Base-by-base conservation (phyloP, 1,140 invertebrate species). In the Portunus trituberculatus region DNA sequence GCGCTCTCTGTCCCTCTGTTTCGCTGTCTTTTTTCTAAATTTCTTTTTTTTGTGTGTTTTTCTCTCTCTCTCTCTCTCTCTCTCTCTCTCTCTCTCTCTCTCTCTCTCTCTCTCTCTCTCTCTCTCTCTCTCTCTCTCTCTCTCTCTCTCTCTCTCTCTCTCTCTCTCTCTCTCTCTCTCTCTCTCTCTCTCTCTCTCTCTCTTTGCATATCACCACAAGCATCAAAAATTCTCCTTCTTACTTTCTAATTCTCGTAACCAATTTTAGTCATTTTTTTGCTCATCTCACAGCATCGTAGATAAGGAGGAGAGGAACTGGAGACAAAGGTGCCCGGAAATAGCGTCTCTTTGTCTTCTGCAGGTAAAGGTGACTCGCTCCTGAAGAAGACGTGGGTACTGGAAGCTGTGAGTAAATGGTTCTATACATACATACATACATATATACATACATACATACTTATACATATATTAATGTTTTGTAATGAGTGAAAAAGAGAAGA, bases 21-120 rank as follows among this genome's bases (percentile, higher is more conserved):
- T 76, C 20, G 12, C 7, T 76, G 12, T 76, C 67, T 76, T 25
- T 20, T 76, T 20, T 76, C 67, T 76, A 7, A 12, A 7, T 76
- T 20, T 76, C 67, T 76, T 20, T 76, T 20, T 76, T 20, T 20
- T 76, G 0, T 8, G 0, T 76, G 12, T 76, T 20, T 8, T 20
- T 76, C 7, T 76, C 20, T 76, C 59, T 76, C 59, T 76, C 59
- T 76, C 59, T 76, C 59, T 76, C 59, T 76, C 8, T 14, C 59
- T 76, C 59, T 76, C 59, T 76, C 59, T 76, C 59, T 76, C 59
- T 76, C 59, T 76, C 20, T 76, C 67, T 76, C 67, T 76, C 67
- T 76, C 20, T 76, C 20, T 16, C 67, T 76, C 67, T 76, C 7
- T 76, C 20, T 76, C 20, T 76, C 20, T 76, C 20, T 76, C 20